These are phyloP conservation scores for Mythimna albipuncta DNA, from an alignment of 2,888 invertebrate species.

Conservation along the genomic window DNA sequence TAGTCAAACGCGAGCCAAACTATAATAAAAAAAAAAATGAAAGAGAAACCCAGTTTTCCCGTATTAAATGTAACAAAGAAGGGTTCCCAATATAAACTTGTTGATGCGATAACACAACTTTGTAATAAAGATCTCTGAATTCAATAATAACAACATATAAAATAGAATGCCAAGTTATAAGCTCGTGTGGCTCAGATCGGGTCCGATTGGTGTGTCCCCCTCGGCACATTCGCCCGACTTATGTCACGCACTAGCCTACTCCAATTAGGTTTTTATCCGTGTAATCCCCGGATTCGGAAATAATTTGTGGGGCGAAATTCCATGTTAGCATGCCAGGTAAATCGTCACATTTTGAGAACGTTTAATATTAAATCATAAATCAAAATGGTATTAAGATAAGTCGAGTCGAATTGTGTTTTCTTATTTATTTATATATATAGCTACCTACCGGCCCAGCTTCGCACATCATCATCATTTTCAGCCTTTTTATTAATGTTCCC, in stretches of 20 bases:
- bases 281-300: constrained; percentile 58
- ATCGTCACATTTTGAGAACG: constrained; percentile 33
- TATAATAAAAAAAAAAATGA: not conserved
- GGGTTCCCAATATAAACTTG: constrained; percentile 13
- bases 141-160: constrained; percentile 14
- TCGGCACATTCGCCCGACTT: constrained; percentile 45
- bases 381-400: constrained; percentile 32
- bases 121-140: constrained; percentile 24
- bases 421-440: too few relatives aligned
- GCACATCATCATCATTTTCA: too few relatives aligned
- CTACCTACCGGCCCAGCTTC: too few relatives aligned
- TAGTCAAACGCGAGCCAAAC: too few relatives aligned
- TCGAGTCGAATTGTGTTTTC: constrained; percentile 3
- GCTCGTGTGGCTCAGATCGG: constrained; percentile 44
- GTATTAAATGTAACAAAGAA: constrained; percentile 23
- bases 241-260: constrained; percentile 58
- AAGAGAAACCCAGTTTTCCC: constrained; percentile 10
- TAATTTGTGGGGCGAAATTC: constrained; percentile 51
- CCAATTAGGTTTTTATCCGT: constrained; percentile 66
- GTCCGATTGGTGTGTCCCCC: constrained; percentile 38
- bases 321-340: constrained; percentile 26
- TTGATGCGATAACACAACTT: constrained; percentile 16
- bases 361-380: constrained; percentile 31
- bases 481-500: too few relatives aligned
- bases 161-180: constrained; percentile 41